phyloP scores from a whole-genome alignment of 2,888 invertebrate species.

The Drosophila nr. medialis region DNA sequence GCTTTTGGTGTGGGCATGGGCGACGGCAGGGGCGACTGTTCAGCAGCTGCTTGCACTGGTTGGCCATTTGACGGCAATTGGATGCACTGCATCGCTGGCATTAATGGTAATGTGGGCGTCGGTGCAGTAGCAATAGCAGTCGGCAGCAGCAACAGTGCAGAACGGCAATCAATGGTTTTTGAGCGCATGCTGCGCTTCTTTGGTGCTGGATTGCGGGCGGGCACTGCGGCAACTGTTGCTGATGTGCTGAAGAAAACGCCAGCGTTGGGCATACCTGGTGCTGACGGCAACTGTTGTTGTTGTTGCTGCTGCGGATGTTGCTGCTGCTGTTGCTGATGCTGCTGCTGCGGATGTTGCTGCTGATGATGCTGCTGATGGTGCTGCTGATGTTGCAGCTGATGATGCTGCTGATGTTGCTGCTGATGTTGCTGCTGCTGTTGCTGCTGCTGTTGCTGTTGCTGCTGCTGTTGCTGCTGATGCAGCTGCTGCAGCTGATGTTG shows the following conservation, averaged over 20 bases:
- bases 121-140: not conserved
- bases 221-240: conserved; percentile 25
- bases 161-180: conserved; percentile 78
- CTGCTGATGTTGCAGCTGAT: not conserved
- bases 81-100: conserved; percentile 13
- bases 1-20: not conserved
- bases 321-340: not conserved
- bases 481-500: not conserved
- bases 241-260: conserved; percentile 9
- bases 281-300: conserved; percentile 17
- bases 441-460: not conserved
- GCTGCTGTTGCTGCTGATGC: not conserved
- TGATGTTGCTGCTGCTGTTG: not conserved
- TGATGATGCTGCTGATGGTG: not conserved
- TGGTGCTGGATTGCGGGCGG: conserved; percentile 52
- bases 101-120: not conserved
- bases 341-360: not conserved
- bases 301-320: not conserved
- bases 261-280: conserved; percentile 1
- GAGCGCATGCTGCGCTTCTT: conserved; percentile 78
- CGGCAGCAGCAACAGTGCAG: conserved; percentile 43
- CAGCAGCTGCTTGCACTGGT: conserved; percentile 1
- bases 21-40: not conserved
- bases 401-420: not conserved
- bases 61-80: conserved; percentile 5